phyloP scores from a whole-genome alignment of 2,888 invertebrate genomes.

The Hypena proboscidalis region DNA sequence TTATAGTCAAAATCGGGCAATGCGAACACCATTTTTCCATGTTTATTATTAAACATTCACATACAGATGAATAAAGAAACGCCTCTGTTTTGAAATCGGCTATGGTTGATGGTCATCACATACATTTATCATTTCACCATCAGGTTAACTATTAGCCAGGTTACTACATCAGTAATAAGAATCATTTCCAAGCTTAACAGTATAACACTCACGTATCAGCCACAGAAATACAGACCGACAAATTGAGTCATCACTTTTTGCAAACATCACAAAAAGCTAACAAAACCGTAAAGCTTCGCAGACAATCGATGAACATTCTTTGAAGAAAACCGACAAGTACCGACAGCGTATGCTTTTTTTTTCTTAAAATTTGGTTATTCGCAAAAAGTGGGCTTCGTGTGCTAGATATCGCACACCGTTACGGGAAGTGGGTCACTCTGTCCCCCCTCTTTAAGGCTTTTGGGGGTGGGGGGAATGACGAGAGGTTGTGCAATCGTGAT shows the following conservation, averaged over 20 bases:
- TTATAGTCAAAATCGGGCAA: too few species aligned
- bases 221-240: too few species aligned
- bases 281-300: not conserved
- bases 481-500: constrained; percentile 55
- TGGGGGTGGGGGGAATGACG: constrained; percentile 23
- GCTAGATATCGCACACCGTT: constrained; percentile 45
- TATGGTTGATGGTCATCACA: too few species aligned
- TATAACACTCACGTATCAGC: too few species aligned
- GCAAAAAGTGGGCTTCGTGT: constrained; percentile 37
- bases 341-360: constrained; percentile 16
- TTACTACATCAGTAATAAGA: too few species aligned
- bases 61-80: too few species aligned
- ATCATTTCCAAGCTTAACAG: too few species aligned
- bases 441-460: not conserved
- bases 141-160: not conserved
- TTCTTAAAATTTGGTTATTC: constrained; percentile 33
- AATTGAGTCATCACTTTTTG: too few species aligned
- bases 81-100: too few species aligned
- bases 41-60: too few species aligned
- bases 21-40: too few species aligned
- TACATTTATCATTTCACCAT: not conserved
- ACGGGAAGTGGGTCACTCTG: constrained; percentile 33
- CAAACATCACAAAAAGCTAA: constrained; percentile 2
- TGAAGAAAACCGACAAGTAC: constrained; percentile 18
- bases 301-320: constrained; percentile 18